Conservation (phyloP, 2,113 vertebrate genomes). For the Emydocephalus ijimae region DNA sequence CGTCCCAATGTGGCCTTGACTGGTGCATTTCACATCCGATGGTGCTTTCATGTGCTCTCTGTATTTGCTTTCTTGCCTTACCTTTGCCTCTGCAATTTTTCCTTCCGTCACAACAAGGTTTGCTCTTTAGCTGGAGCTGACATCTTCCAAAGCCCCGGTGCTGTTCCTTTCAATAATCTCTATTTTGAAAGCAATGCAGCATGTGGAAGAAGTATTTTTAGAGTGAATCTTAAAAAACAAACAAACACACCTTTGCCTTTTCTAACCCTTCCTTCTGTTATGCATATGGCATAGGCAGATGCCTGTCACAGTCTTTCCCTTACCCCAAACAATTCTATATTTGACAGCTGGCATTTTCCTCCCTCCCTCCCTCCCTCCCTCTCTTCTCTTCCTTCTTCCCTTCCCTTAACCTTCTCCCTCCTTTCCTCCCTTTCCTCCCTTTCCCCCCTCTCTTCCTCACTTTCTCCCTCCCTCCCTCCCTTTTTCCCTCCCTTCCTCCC, state of each 20-base stretch:
- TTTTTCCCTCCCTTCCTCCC: background rate
- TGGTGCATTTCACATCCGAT: rapidly evolving
- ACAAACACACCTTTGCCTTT: constrained; percentile 14
- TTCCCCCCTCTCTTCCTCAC: background rate
- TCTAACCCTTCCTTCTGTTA: constrained; percentile 52
- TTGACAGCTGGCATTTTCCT: background rate
- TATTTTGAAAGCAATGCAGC: constrained; percentile 47
- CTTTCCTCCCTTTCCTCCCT: background rate
- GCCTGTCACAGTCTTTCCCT: constrained; percentile 50
- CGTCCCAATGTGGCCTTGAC: background rate
- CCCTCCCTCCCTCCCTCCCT: background rate
- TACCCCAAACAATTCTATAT: constrained; percentile 44
- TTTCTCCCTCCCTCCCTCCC: background rate
- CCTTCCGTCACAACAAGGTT: constrained; percentile 11
- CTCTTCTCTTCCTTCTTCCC: background rate
- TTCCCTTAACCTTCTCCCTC: background rate
- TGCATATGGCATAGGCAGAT: constrained; percentile 66
- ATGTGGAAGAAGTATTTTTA: constrained; percentile 49
- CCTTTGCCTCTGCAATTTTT: constrained; percentile 20
- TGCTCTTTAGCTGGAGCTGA: constrained; percentile 32
- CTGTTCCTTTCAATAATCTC: constrained; percentile 62
- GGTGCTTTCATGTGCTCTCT: background rate
- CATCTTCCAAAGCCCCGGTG: constrained; percentile 25
- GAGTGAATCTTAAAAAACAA: constrained; percentile 47
- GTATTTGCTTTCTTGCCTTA: background rate